phyloP scores from a whole-genome alignment of 2,797 vertebrate species.

The Chanos chanos region DNA sequence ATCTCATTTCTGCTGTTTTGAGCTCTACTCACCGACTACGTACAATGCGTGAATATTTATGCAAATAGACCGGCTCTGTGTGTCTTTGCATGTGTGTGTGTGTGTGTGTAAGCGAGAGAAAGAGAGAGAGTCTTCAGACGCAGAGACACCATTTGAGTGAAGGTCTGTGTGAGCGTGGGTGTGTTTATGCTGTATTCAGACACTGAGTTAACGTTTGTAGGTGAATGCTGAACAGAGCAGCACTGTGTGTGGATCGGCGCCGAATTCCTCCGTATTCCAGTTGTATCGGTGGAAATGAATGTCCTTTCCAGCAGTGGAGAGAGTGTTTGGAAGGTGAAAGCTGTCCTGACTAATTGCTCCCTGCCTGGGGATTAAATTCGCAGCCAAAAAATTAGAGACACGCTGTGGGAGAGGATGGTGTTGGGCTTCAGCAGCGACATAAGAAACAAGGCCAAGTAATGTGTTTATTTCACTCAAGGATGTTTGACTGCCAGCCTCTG shows the following conservation, averaged over 20 bases:
- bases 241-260: not conserved
- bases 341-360: conserved; percentile 53
- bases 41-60: no score
- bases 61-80: no score
- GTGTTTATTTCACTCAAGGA: not conserved
- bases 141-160: no score
- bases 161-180: no score
- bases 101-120: no score
- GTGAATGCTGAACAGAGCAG: not conserved
- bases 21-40: no score
- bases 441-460: not conserved
- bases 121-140: no score
- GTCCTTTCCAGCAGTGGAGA: conserved; percentile 37
- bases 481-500: not conserved
- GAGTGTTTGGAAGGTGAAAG: conserved; percentile 41
- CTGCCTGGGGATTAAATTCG: conserved; percentile 45
- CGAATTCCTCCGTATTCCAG: not conserved
- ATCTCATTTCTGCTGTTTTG: no score
- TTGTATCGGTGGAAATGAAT: conserved; percentile 33
- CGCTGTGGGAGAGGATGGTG: conserved; percentile 1
- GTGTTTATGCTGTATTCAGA: conserved; percentile 4
- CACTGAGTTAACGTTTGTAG: not conserved
- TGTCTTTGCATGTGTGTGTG: no score
- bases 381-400: conserved; percentile 49
- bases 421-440: not conserved